Evolutionary conservation across 2,888 invertebrate genomes (phyloP), one percentile per base, ranked within the genome.

Genomic region (Polia nebulosa): DNA sequence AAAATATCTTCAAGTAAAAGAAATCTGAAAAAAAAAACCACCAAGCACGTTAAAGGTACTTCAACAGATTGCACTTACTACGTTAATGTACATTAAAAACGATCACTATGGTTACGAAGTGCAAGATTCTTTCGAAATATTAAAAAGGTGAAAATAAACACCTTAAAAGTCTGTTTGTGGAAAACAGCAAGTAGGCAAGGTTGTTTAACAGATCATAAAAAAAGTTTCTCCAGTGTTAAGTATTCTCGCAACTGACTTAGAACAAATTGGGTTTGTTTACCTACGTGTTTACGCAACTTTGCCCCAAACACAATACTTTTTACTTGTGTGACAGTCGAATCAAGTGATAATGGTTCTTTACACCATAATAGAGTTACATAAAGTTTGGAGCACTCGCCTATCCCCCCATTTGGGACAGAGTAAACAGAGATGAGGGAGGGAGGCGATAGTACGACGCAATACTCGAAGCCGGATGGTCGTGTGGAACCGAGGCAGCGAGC

Each of bases 351-450:
- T 85, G 80, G 83, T 80, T 84, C 81, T 82, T 85, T 85, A 84
- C 82, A 89, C 88, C 88, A 87, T 90, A 92, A 89, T 89, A 88
- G 89, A 90, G 81, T 83, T 90, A 89, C 88, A 91, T 91, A 89
- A 80, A 89, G 87, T 88, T 89, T 85, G 90, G 86, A 88, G 86
- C 87, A 87, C 89, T 89, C 87, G 93, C 92, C 92, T 91, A 90
- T 90, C 92, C 94, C 92, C 91, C 94, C 91, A 92, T 94, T 94
- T 92, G 85, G 91, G 87, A 90, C 91, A 91, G 89, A 91, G 94
- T 94, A 95, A 94, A 94, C 93, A 93, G 88, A 92, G 92, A 93
- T 90, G 91, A 92, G 92, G 92, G 91, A 92, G 93, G 94, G 94
- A 92, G 92, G 80, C 90, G 91, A 94, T 95, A 95, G 95, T 95